Percentiles rank a stretch among this genome's conserved stretches.
Evolutionary conservation across 1,140 invertebrate species (phyloP).

Genomic region (Uloborus diversus): DNA sequence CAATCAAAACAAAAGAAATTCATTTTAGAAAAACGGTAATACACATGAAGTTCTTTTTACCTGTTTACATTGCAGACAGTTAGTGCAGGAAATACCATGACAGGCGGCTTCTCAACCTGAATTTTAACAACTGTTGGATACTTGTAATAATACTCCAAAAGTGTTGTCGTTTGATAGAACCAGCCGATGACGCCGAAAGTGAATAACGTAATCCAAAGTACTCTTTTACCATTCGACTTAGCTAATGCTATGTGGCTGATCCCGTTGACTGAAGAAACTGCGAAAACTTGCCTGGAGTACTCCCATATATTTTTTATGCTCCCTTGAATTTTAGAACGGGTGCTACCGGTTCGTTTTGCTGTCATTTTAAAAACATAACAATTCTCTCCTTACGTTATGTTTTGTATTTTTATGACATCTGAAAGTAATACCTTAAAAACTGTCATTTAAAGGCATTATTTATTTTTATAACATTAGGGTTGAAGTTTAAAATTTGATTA

Average conservation of each 20-base stretch:
- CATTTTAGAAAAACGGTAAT: no score
- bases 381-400: no score
- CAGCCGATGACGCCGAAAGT: conserved; percentile 5
- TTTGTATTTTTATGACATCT: no score
- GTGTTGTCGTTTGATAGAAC: conserved; percentile 29
- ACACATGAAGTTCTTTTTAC: no score
- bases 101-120: conserved; percentile 39
- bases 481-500: no score
- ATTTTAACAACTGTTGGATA: conserved; percentile 55
- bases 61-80: conserved; percentile 58
- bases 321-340: neutral
- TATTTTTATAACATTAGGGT: no score
- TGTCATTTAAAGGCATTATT: no score
- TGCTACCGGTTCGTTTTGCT: no score
- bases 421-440: no score
- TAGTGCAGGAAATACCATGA: conserved; percentile 47
- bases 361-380: no score
- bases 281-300: conserved; percentile 26
- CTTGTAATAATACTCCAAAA: conserved; percentile 45
- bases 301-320: neutral
- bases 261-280: conserved; percentile 16
- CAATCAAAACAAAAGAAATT: no score
- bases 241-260: conserved; percentile 34
- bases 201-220: conserved; percentile 26
- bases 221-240: neutral